A percentile compares a stretch with the other conserved stretches of the same genome.
phyloP scores from a whole-genome alignment of 64 coral and sea anemone species.

The Montipora sp. region DNA sequence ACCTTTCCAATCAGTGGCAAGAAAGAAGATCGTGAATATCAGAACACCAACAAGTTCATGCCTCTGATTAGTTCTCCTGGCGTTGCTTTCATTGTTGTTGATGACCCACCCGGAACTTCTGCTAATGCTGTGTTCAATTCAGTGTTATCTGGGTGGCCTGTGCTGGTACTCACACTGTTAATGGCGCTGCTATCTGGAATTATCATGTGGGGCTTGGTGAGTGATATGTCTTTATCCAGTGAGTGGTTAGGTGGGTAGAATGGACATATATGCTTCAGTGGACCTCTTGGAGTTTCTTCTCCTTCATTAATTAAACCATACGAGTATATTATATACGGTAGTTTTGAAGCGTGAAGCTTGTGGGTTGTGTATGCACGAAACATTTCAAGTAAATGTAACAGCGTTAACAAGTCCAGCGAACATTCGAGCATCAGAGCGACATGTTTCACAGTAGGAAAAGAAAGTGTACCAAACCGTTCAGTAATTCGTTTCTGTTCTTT shows the following conservation, averaged over 20 bases:
- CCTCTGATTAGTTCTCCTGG: slow-evolving; percentile 89
- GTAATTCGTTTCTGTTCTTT: not conserved
- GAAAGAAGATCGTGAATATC: slow-evolving; percentile 69
- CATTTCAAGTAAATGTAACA: no score
- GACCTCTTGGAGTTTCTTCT: not conserved
- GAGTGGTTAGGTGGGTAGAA: no score
- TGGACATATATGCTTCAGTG: no score
- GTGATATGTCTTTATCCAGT: not conserved
- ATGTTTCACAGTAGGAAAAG: no score
- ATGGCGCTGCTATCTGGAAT: slow-evolving; percentile 94
- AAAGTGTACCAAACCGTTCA: not conserved
- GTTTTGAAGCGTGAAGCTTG: no score
- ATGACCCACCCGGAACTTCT: slow-evolving; percentile 69
- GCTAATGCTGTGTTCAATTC: slow-evolving; percentile 87
- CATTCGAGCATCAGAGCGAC: no score
- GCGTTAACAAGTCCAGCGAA: no score
- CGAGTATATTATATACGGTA: no score
- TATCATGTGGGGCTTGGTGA: slow-evolving; percentile 96
- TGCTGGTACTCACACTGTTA: slow-evolving; percentile 77
- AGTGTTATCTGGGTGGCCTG: slow-evolving; percentile 89
- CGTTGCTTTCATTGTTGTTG: slow-evolving; percentile 91
- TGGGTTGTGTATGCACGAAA: no score
- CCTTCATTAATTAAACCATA: not conserved
- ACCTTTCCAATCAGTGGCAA: slow-evolving; percentile 90
- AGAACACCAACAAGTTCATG: slow-evolving; percentile 76